Percentiles rank a stretch among this genome's conserved stretches.
Conservation (phyloP, 53 echinoderm and acorn worm genomes). For the Stichopus horrens region DNA sequence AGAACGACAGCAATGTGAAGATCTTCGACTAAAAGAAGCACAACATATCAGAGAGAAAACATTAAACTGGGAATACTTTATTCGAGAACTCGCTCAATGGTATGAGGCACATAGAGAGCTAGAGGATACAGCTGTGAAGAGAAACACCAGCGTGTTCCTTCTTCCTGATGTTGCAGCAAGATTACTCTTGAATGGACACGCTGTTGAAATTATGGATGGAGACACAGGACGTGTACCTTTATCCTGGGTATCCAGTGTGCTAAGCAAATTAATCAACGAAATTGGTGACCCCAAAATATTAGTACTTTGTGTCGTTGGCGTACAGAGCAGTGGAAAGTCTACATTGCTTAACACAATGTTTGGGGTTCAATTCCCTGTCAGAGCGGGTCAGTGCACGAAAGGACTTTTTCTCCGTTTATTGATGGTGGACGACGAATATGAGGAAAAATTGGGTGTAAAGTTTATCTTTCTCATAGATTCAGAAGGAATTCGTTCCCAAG, state of each 20-base stretch:
- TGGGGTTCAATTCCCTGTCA: slow-evolving; percentile 46
- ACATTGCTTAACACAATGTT: slow-evolving; percentile 61
- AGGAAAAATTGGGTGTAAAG: neutral
- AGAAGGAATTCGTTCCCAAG: slow-evolving; percentile 26
- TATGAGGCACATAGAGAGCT: neutral
- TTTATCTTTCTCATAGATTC: slow-evolving; percentile 23
- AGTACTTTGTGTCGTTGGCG: slow-evolving; percentile 18
- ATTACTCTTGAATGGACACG: neutral
- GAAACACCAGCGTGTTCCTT: neutral
- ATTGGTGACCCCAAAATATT: slow-evolving; percentile 5
- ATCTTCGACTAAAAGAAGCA: neutral
- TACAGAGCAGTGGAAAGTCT: slow-evolving; percentile 62
- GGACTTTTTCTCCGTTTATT: slow-evolving; percentile 49
- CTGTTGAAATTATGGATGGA: neutral
- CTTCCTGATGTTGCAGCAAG: neutral
- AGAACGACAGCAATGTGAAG: neutral
- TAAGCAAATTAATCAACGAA: neutral
- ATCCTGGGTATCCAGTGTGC: slow-evolving; percentile 28
- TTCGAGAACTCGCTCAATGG: neutral
- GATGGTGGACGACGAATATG: slow-evolving; percentile 6
- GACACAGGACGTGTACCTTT: slow-evolving; percentile 21
- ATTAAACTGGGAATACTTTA: neutral
- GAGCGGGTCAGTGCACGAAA: slow-evolving; percentile 49
- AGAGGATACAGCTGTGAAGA: neutral
- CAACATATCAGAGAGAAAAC: neutral